Evolutionary conservation across 2,113 vertebrate genomes (phyloP), one percentile per base, ranked within the genome.

Genomic region (Saccopteryx bilineata): DNA sequence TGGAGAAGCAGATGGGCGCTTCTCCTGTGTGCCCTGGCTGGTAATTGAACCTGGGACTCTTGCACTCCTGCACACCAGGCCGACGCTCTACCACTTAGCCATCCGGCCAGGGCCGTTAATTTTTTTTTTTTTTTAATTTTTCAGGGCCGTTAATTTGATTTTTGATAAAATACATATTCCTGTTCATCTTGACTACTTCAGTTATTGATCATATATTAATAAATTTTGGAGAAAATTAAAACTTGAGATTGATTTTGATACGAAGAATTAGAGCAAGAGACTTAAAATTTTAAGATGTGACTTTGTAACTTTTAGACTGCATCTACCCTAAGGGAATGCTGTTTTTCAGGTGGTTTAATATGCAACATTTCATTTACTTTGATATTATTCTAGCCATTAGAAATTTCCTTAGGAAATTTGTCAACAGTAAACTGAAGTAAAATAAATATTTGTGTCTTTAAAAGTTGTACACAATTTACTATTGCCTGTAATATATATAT

Each of bases 201-300:
- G 56, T 66, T 12, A 61, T 52, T 96, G 48, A 60, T 19, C 17
- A 54, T 60, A 65, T 90, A 71, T 80, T 90, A 68, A 2, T 85
- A 61, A n/a, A 6, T 56, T 94, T 72, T 87, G 39, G 19, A 94
- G 56, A 94, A 33, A 68, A 71, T 48, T 83, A 68, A 75, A 94
- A 72, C 19, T 33, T 87, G 11, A 86, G n/a, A 63, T 81, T 83
- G 33, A 79, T 83, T 97, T 91, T 92, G 9, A 82, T 87, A 28
- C 78, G 63, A 72, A 86, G 91, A 78, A 92, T 81, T 58, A 90
- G 54, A 90, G 39, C 24, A 85, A 4, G 65, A 74, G 1, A 88
- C 39, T 90, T 90, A 68, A n/a, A 19, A 26, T 95, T 89, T 56
- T 18, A 93, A 83, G 56, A 50, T 93, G 39, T 5, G 66, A 72